Percentiles rank a stretch among this genome's conserved stretches.
These are phyloP conservation scores for Eudyptes chrysolophus DNA, from an alignment of 2,113 vertebrate species.

Conservation along the genomic window DNA sequence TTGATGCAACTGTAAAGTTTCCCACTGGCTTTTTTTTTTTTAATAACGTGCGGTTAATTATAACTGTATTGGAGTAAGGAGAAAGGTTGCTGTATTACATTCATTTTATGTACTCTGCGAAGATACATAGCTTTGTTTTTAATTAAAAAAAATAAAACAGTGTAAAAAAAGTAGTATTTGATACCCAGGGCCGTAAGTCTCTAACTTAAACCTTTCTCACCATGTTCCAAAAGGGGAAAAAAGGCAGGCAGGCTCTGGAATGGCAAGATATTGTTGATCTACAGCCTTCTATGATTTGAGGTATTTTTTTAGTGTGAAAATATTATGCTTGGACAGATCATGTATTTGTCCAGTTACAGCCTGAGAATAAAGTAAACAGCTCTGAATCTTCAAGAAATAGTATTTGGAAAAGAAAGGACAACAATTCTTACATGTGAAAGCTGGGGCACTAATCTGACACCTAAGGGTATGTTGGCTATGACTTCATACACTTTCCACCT, in stretches of 20 bases:
- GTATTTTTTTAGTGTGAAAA: conserved; percentile 65
- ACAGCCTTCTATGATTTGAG: conserved; percentile 58
- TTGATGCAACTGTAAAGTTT: conserved; percentile 16
- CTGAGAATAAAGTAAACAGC: conserved; percentile 55
- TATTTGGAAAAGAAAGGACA: conserved; percentile 56
- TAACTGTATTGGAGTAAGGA: background rate
- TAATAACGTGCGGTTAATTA: background rate
- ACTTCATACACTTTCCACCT: conserved; percentile 41
- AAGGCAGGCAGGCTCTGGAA: conserved; percentile 14
- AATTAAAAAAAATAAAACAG: background rate
- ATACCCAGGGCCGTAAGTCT: background rate
- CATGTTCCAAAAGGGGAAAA: background rate
- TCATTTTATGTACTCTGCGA: background rate
- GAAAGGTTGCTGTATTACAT: background rate
- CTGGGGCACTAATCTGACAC: conserved; percentile 24
- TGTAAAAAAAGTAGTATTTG: background rate
- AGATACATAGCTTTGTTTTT: background rate
- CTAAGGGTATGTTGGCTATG: background rate
- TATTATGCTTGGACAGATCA: conserved; percentile 59
- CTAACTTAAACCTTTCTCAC: conserved; percentile 28
- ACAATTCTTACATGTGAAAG: conserved; percentile 33
- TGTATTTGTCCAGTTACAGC: conserved; percentile 59
- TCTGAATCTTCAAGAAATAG: conserved; percentile 60
- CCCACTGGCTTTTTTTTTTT: background rate
- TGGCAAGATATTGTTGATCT: conserved; percentile 61